Base-by-base conservation (phyloP, 2,888 invertebrate genomes). In the Lissocephala sabroskyi region DNA sequence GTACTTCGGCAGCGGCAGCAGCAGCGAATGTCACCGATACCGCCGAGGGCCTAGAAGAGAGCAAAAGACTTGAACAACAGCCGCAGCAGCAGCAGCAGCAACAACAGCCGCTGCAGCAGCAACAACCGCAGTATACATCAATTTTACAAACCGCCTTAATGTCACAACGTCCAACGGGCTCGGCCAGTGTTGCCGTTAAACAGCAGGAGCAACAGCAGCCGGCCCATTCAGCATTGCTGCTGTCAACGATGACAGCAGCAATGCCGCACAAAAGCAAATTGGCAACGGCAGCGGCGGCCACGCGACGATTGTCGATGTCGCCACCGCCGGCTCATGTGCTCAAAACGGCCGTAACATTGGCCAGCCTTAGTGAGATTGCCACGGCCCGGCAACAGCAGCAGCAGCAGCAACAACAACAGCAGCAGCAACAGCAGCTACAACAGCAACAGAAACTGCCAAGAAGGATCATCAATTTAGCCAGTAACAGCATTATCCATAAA, bases 91-190 rank as follows among this genome's bases (percentile, higher is more conserved):
- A 73, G 17, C 67, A 67, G 37, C 67, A 67, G 33, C 59, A 64
- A 35, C 60, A 62, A 32, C 59, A 59, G 41, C 49, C 52, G 48
- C 58, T 46, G 40, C 57, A 51, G 45, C 52, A 60, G 51, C 61
- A 57, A 42, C 57, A 59, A 28, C 49, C 54, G 49, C 73, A 78
- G 49, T 82, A 83, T 65, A 82, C 80, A 66, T 84, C 83, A 60
- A 84, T 83, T 63, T 61, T 84, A 59, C 84, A 84, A 65, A 70
- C 83, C 59, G 84, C 83, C 68, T 70, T 84, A 66, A 80, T 83
- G 79, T 80, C 84, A 54, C 82, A 84, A 64, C 82, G 80, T 65
- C 63, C 76, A 60, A 55, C 68, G 49, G 58, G n/a, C n/a, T n/a
- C 65, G 54, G 41, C 56, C 49, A 44, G n/a, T n/a, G n/a, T 52